Base-by-base conservation (phyloP, 2,113 vertebrate genomes). In the Oreochromis spilurus region DNA sequence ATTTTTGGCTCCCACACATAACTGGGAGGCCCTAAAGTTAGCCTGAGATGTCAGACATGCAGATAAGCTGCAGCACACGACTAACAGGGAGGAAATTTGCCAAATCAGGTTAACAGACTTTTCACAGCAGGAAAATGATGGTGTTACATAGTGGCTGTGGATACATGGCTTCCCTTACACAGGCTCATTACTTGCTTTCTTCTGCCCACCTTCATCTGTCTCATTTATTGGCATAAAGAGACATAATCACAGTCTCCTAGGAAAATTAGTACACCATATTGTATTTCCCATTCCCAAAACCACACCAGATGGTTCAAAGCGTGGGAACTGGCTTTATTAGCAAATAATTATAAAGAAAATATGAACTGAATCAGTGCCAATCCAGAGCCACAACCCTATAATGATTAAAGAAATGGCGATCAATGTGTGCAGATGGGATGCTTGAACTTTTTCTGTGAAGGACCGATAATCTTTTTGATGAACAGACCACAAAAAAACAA, bases 101-200 rank as follows among this genome's bases (percentile, higher is more conserved):
- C 75, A 45, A 78, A 88, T 58, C 72, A 87, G 93, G 91, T 94
- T 94, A 93, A 95, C 92, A 84, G 94, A 92, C 90, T 92, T 89
- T 89, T 91, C 88, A 91, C 70, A 88, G 83, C 6, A 7, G 38
- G 70, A 87, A 89, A 84, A 89, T 38, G 75, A 85, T 9, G 79
- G 52, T 31, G 84, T 36, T 85, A 13, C 58, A 80, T 5, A 58
- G 82, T 11, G 43, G 53, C 84, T 21, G 52, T 9, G 79, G 58
- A 84, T 83, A 57, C 67, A 19, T 58, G 24, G 13, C 26, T n/a
- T 19, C 72, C 72, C 50, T 4, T 50, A 70, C 70, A 31, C 2
- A 19, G 62, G 82, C 7, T 11, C 72, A 57, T 83, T 5, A 26
- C 62, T 57, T 36, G 79, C 45, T 36, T 17, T 48, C 78, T 65